Evolutionary conservation across 92 coral and sea anemone species (phyloP).

Genomic region (Epizoanthus ramosus): DNA sequence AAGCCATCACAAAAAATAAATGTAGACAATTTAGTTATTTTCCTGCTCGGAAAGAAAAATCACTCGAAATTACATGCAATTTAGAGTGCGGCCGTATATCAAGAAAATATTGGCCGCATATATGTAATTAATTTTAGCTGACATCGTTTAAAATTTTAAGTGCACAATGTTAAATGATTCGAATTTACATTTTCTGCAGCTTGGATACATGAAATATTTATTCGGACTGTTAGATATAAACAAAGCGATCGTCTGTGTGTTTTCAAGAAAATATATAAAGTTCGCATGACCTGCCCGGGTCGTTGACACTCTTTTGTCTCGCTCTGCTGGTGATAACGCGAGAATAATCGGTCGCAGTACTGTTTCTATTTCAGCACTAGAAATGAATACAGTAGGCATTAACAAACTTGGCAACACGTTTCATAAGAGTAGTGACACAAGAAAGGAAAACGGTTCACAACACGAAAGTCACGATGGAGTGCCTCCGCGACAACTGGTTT

Average conservation of each 20-base stretch:
- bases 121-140: no score
- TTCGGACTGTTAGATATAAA: not conserved
- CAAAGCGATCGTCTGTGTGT: not conserved
- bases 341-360: not conserved
- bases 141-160: not conserved
- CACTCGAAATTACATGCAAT: no score
- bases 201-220: not conserved
- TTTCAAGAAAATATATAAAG: not conserved
- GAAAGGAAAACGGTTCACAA: not conserved
- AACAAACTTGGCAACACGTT: not conserved
- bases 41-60: no score
- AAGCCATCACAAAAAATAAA: no score
- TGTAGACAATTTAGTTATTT: no score
- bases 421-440: not conserved
- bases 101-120: no score
- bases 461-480: not conserved
- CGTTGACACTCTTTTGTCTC: slow-evolving; percentile 11
- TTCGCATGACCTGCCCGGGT: not conserved
- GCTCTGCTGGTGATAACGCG: not conserved
- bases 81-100: no score
- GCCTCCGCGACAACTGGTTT: not conserved
- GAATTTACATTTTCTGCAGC: slow-evolving; percentile 13
- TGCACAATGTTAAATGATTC: slow-evolving; percentile 2
- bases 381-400: not conserved
- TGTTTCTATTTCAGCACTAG: not conserved